Base-by-base conservation (phyloP, 2,113 vertebrate species). In the Lophius piscatorius region DNA sequence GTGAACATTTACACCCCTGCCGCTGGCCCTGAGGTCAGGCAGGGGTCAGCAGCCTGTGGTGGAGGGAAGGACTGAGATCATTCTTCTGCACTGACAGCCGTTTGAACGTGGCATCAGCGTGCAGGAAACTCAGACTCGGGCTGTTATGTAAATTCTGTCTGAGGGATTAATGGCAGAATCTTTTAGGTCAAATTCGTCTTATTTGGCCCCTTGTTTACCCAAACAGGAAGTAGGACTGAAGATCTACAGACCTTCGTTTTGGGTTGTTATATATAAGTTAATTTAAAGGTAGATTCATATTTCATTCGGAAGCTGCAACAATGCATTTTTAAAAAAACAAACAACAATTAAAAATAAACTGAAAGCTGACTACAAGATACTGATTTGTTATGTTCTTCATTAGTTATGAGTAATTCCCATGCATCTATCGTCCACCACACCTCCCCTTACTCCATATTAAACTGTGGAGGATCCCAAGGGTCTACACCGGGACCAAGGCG, bases 1-100 rank as follows among this genome's bases (percentile, higher is more conserved):
- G 81, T 75, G 85, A 87, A 84, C 85, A 88, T 90, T 89, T 88
- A 88, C 87, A 85, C 87, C 76, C 72, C 69, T 63, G 78, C 66
- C 74, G 36, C 64, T 51, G 71, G 69, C 45, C 51, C n/a, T 1
- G 42, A 62, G 84, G 85, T 88, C 81, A 54, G 47, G 36, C 22
- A 40, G 71, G 55, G 81, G 87, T 85, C 78, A 71, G 80, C 68
- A 59, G 84, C 76, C 78, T 64, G 67, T 31, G 57, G 67, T 60
- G 69, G 48, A 80, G 71, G 54, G 34, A 63, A 73, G 58, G 68
- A 44, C 14, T 35, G 65, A 70, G 65, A 74, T 80, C 16, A 78
- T 49, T 79, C 78, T 75, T 72, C 57, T 66, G 69, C 49, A 3
- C 31, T 58, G 70, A 74, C 68, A 63, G 46, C 41, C 38, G 14